Percentiles rank a stretch among this genome's conserved stretches.
phyloP scores from a whole-genome alignment of 1,140 invertebrate species.

The Mesaphorura yosii region DNA sequence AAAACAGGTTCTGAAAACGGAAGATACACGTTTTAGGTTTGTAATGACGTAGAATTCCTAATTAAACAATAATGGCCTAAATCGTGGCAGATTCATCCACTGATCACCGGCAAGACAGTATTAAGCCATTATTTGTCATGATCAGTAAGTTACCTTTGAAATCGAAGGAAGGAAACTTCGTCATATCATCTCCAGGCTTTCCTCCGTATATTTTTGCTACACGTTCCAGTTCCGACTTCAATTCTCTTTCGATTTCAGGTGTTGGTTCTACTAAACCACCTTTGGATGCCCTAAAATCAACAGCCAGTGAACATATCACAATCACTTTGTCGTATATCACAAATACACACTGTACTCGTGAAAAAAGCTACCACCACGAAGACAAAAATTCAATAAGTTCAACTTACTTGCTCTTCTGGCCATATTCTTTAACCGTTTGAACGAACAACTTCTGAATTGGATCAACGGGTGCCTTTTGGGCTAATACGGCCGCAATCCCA shows the following conservation, averaged over 20 bases:
- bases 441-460: conserved; percentile 88
- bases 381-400: background rate
- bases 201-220: conserved; percentile 65
- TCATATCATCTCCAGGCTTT: conserved; percentile 63
- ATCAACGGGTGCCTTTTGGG: conserved; percentile 54
- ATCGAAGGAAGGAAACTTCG: conserved; percentile 71
- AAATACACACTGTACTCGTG: background rate
- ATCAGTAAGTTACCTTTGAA: conserved; percentile 48
- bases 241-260: conserved; percentile 59
- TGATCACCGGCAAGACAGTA: background rate
- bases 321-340: background rate
- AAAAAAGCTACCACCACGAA: background rate
- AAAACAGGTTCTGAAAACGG: conserved; percentile 24
- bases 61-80: background rate
- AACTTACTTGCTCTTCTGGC: conserved; percentile 55
- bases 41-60: background rate
- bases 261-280: conserved; percentile 70
- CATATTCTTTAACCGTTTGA: conserved; percentile 85
- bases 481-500: conserved; percentile 38
- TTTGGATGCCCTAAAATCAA: conserved; percentile 39
- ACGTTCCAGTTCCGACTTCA: conserved; percentile 65
- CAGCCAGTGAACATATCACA: background rate
- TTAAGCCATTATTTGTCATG: too few relatives aligned
- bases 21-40: background rate
- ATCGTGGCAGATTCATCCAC: too few relatives aligned